Base-by-base conservation (phyloP, 23 tunicate species). In the Styela plicata region DNA sequence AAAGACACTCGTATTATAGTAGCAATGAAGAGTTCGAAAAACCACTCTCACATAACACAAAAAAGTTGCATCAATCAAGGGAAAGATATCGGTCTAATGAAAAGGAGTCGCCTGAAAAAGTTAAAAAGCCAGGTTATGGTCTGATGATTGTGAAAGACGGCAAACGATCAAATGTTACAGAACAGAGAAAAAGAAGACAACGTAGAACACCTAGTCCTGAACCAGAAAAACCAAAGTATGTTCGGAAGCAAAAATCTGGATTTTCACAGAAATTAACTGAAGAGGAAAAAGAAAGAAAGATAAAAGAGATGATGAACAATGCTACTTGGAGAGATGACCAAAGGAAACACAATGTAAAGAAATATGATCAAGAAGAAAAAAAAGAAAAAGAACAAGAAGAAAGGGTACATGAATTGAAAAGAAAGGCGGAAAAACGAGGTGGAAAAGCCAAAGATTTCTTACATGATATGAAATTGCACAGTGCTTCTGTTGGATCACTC, bases 291-390 rank as follows among this genome's bases (percentile, higher is more conserved):
- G 98, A 93, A 64, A 79, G 57, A 61, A 93, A 88, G 70, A 57
- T 89, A 36, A 76, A 62, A 70, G 98, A 93, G 67, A 93, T 93
- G 98, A 93, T 93, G 94, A 21, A 64, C 1, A 87, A 93, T 65
- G 98, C 98, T 19, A 83, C 64, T 2, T 83, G 88, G 89, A 61
- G 93, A 62, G 88, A 93, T 44, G 86, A 88, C 13, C 90, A 85
- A 74, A 36, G 98, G 16, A 81, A 77, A 80, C 70, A 63, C 18
- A 93, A 93, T 52, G 84, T 93, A 1, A 74, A 82, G 62, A 80
- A 82, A 3, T 93, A 84, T 52, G 57, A 73, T 0, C 34, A 37
- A 30, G 85, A 91, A 53, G 97, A 91, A 44, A 29, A 79, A 64
- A 29, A 25, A 13, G 91, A 87, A 63, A 80, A 66, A 71, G 83